Conservation (phyloP, 2,888 invertebrate species). For the Drosophila engyochracea region DNA sequence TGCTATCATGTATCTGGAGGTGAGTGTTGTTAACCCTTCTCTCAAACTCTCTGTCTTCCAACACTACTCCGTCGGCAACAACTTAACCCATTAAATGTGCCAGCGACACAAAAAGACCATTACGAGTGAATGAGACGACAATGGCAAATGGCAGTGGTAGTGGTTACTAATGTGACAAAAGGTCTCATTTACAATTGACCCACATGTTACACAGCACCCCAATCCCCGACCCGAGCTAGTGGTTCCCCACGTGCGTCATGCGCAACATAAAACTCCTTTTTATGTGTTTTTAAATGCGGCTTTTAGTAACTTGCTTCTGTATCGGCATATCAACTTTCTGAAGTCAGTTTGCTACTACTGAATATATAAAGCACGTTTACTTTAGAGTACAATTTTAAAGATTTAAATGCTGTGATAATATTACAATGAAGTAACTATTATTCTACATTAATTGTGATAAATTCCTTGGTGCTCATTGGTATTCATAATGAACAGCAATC, state of each 20-base stretch:
- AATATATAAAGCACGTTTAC: neutral
- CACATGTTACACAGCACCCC: conserved; percentile 43
- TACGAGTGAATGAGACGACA: conserved; percentile 41
- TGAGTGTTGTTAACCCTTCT: conserved; percentile 84
- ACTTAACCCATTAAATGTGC: conserved; percentile 68
- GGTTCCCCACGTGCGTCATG: conserved; percentile 19
- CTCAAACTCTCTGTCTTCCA: neutral
- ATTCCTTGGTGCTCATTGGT: neutral
- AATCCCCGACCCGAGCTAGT: neutral
- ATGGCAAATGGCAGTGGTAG: conserved; percentile 41
- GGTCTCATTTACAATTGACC: conserved; percentile 77
- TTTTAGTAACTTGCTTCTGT: conserved; percentile 47
- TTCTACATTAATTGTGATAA: neutral
- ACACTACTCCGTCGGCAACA: conserved; percentile 19
- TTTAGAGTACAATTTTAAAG: neutral
- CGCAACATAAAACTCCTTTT: conserved; percentile 62
- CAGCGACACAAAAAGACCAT: conserved; percentile 56
- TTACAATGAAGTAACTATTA: neutral
- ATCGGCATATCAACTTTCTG: conserved; percentile 16
- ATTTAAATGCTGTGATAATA: neutral
- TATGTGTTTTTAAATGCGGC: conserved; percentile 73
- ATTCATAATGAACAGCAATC: neutral
- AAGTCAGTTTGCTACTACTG: conserved; percentile 33
- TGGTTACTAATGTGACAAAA: conserved; percentile 70
- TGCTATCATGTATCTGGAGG: conserved; percentile 97